Percentiles rank a stretch among this genome's conserved stretches.
These are phyloP conservation scores for Thaleichthys pacificus DNA, from an alignment of 2,797 vertebrate species.

Conservation along the genomic window DNA sequence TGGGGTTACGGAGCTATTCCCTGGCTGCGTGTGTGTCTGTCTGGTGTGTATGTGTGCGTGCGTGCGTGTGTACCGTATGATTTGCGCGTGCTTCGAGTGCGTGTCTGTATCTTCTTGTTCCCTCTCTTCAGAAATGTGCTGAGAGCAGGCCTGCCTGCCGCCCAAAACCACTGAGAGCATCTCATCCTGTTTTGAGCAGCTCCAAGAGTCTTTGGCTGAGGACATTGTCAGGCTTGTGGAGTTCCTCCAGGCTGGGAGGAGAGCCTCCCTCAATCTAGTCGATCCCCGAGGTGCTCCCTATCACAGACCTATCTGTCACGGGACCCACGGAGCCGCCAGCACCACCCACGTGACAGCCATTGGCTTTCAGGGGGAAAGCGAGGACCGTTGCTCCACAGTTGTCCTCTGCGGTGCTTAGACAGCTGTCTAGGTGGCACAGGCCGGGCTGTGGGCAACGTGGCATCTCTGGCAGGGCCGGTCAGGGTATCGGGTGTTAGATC, in stretches of 20 bases:
- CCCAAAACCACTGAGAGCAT: background rate
- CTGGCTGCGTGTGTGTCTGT: background rate
- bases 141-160: background rate
- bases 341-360: background rate
- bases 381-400: background rate
- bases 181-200: conserved; percentile 4
- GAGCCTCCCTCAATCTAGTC: background rate
- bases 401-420: background rate
- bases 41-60: conserved; percentile 1
- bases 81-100: background rate
- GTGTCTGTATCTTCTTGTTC: background rate
- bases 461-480: background rate
- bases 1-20: background rate
- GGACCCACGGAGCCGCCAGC: background rate
- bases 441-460: background rate
- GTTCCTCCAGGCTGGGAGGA: conserved; percentile 5
- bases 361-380: too few species aligned
- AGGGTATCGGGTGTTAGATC: background rate
- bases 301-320: background rate
- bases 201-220: background rate
- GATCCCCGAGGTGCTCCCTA: background rate
- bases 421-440: background rate
- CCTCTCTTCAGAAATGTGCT: background rate
- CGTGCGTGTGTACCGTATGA: background rate
- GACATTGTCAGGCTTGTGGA: background rate